Conservation (phyloP, 2,113 vertebrate species). For the Gasterosteus aculeatus region DNA sequence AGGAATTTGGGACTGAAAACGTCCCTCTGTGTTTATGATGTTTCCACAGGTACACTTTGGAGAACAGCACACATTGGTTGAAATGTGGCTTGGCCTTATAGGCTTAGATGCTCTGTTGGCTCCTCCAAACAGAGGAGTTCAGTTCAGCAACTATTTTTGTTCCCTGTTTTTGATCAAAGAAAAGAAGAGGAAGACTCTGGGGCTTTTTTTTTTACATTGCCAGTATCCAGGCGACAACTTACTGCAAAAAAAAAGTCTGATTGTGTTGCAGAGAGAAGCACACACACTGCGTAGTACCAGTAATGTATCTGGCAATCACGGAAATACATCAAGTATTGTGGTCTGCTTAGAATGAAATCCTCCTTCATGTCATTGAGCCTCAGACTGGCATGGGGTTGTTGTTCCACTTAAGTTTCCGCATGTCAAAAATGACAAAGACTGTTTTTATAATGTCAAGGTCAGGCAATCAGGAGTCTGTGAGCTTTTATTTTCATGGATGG, state of each 20-base stretch:
- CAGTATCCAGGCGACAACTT: too few species aligned
- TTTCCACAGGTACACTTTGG: constrained; percentile 58
- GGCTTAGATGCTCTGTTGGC: constrained; percentile 44
- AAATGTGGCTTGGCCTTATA: constrained; percentile 23
- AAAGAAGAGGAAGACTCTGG: background rate
- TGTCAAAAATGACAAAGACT: constrained; percentile 25
- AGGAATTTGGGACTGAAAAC: constrained; percentile 20
- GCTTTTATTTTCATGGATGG: background rate
- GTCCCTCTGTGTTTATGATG: constrained; percentile 42
- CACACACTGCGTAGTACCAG: too few species aligned
- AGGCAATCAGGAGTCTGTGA: background rate
- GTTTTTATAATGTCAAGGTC: constrained; percentile 18
- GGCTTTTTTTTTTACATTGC: too few species aligned
- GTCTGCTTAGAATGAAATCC: too few species aligned
- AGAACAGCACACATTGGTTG: constrained; percentile 37
- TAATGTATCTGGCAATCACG: background rate
- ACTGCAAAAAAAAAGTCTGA: too few species aligned
- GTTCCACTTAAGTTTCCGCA: constrained; percentile 12
- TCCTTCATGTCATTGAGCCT: constrained; percentile 5
- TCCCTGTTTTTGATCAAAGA: constrained; percentile 1
- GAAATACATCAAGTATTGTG: constrained; percentile 7
- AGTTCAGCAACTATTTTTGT: constrained; percentile 34
- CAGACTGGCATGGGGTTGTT: constrained; percentile 36
- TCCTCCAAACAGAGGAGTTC: constrained; percentile 40
- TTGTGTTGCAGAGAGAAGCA: too few species aligned